A percentile compares a stretch with the other conserved stretches of the same genome.
These are phyloP conservation scores for Vespertilio murinus DNA, from an alignment of 2,797 vertebrate species.

Conservation along the genomic window DNA sequence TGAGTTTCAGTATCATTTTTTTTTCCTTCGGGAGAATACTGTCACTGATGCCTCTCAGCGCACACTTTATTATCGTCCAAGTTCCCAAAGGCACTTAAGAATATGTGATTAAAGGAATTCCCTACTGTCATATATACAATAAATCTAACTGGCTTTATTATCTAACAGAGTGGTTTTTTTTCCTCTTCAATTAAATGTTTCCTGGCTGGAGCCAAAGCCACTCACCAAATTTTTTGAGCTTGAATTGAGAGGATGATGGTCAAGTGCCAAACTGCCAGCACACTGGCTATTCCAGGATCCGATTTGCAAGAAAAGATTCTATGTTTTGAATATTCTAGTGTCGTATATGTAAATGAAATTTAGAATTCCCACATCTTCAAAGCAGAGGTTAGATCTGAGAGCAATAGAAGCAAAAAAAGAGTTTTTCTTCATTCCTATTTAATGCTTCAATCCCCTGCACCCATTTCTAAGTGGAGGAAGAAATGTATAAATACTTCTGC, in stretches of 20 bases:
- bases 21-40: slow-evolving; percentile 47
- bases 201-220: slow-evolving; percentile 15
- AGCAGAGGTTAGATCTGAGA: background rate
- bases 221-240: background rate
- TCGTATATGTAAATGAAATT: background rate
- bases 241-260: background rate
- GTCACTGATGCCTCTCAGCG: slow-evolving; percentile 55
- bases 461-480: background rate
- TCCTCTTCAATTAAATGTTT: slow-evolving; percentile 23
- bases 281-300: background rate
- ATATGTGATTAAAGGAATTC: slow-evolving; percentile 73
- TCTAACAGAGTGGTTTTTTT: background rate
- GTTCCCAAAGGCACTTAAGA: slow-evolving; percentile 68
- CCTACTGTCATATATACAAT: slow-evolving; percentile 60
- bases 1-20: slow-evolving; percentile 37
- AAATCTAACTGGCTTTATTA: slow-evolving; percentile 71
- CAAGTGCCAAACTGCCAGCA: background rate
- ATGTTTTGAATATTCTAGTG: slow-evolving; percentile 11
- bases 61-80: slow-evolving; percentile 62
- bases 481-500: background rate
- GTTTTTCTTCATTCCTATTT: background rate
- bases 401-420: background rate
- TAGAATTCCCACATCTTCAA: background rate
- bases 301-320: slow-evolving; percentile 1
- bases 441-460: background rate